A percentile compares a stretch with the other conserved stretches of the same genome.
These are phyloP conservation scores for Callyntrura guangdongensis DNA, from an alignment of 2,888 invertebrate genomes.

Conservation along the genomic window DNA sequence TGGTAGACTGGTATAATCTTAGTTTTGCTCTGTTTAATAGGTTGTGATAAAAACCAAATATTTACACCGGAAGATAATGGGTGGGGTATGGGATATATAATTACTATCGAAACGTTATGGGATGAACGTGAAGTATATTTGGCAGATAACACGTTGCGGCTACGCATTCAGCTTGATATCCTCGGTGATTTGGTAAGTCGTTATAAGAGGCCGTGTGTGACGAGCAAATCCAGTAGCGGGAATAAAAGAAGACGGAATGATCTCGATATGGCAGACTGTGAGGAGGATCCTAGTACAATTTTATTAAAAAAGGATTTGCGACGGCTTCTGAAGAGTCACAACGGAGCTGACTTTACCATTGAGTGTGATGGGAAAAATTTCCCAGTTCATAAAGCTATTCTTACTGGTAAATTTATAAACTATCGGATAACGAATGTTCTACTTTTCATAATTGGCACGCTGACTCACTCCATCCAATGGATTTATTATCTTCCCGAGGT, in stretches of 20 bases:
- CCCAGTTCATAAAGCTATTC: slow-evolving; percentile 79
- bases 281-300: slow-evolving; percentile 59
- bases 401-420: too few species aligned
- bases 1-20: too few species aligned
- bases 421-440: too few species aligned
- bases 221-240: slow-evolving; percentile 19
- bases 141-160: slow-evolving; percentile 77
- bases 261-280: slow-evolving; percentile 23
- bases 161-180: slow-evolving; percentile 81
- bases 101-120: slow-evolving; percentile 79
- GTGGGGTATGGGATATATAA: slow-evolving; percentile 79
- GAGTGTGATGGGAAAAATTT: slow-evolving; percentile 77
- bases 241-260: slow-evolving; percentile 56
- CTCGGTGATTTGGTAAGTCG: slow-evolving; percentile 78
- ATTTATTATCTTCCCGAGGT: too few species aligned
- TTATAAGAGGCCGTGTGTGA: slow-evolving; percentile 63
- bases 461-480: too few species aligned
- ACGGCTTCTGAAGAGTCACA: slow-evolving; percentile 60
- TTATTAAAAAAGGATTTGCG: slow-evolving; percentile 76
- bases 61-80: slow-evolving; percentile 80
- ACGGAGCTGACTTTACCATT: slow-evolving; percentile 77
- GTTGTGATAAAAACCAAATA: slow-evolving; percentile 79
- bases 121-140: slow-evolving; percentile 78
- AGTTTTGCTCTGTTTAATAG: slow-evolving; percentile 47
- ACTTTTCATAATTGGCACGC: too few species aligned